Conservation (phyloP, 2,888 invertebrate species). For the Graphium colonna region DNA sequence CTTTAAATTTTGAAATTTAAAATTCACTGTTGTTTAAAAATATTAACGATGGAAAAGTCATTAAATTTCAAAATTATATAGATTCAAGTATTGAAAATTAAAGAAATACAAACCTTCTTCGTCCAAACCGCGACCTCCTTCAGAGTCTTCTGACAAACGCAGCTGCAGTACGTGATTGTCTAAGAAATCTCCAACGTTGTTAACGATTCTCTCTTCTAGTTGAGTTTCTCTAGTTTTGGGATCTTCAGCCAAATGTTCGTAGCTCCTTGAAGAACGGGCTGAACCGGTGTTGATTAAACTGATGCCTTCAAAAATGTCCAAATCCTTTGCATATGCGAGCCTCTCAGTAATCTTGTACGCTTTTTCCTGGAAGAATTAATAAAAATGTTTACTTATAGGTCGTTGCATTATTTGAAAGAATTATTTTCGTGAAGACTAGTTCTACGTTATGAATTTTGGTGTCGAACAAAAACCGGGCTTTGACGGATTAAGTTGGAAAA, state of each 20-base stretch:
- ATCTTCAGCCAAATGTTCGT: constrained; percentile 64
- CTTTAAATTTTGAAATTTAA: no score
- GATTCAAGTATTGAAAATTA: no score
- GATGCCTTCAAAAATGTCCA: constrained; percentile 76
- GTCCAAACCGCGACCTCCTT: constrained; percentile 63
- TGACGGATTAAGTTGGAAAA: no score
- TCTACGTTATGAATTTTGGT: no score
- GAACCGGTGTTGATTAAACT: constrained; percentile 72
- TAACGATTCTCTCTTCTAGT: constrained; percentile 65
- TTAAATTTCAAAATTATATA: no score
- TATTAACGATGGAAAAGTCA: no score
- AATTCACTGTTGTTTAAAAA: no score
- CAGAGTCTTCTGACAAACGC: constrained; percentile 57
- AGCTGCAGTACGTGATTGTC: constrained; percentile 72
- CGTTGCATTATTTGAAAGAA: not conserved
- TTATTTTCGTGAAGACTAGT: not conserved
- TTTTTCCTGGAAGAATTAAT: constrained; percentile 71
- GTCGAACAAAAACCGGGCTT: not conserved
- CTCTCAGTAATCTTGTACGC: constrained; percentile 80
- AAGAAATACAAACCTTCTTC: constrained; percentile 58
- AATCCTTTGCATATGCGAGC: constrained; percentile 74
- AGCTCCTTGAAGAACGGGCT: constrained; percentile 68
- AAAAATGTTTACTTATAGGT: not conserved
- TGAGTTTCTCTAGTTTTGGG: constrained; percentile 66
- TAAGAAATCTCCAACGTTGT: constrained; percentile 67